phyloP scores from a whole-genome alignment of 2,113 vertebrate species.

The Himantopus leucocephalus region DNA sequence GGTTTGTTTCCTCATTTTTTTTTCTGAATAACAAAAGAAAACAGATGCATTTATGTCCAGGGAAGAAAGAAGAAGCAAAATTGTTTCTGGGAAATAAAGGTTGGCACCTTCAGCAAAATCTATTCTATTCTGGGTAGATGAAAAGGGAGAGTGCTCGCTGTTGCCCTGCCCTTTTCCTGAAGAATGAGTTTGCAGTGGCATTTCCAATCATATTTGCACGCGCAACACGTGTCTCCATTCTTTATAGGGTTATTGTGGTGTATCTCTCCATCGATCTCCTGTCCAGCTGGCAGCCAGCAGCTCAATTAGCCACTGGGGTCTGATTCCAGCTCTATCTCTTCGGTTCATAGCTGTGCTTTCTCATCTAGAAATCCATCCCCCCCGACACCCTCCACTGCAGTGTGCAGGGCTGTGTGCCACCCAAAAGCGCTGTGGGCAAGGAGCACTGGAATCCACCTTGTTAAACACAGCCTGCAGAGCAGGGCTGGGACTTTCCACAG shows the following conservation, averaged over 20 bases:
- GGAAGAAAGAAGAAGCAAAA: background rate
- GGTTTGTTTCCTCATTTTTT: background rate
- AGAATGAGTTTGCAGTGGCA: background rate
- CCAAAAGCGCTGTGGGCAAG: background rate
- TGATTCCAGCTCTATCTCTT: background rate
- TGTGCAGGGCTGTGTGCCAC: fast-evolving
- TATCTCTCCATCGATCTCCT: background rate
- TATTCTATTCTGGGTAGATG: background rate
- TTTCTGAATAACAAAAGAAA: background rate
- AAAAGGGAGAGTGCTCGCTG: fast-evolving
- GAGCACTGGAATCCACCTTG: background rate
- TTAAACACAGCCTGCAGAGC: background rate
- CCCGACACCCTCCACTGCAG: fast-evolving
- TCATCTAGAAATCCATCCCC: background rate
- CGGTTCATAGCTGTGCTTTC: background rate
- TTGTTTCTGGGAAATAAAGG: background rate
- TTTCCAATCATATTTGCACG: background rate
- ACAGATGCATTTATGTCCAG: background rate
- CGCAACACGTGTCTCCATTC: background rate
- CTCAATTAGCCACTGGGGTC: background rate
- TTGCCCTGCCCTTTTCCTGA: background rate
- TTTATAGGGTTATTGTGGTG: too few species aligned
- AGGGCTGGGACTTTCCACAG: background rate
- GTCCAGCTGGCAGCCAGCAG: background rate
- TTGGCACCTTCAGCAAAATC: background rate